Evolutionary conservation across 2,113 vertebrate species (phyloP), one percentile per base, ranked within the genome.

Genomic region (Tachycineta bicolor): DNA sequence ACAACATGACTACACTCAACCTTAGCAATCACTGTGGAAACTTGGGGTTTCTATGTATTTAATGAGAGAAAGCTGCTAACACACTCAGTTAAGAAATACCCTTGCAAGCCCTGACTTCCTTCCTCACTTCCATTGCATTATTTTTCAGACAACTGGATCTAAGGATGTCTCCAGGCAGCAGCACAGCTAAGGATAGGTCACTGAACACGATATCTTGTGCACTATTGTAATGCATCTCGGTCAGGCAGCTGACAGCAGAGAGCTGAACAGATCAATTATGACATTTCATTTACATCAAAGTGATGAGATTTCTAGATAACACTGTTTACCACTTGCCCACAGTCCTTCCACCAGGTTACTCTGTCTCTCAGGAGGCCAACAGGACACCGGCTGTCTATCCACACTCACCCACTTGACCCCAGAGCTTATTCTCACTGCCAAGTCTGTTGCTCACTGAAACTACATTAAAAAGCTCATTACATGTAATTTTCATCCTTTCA

Each of bases 261-360:
- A 87, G 85, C n/a, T 77, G 71, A 83, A 78, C 55, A 77, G 63
- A 94, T 93, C 76, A 83, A 80, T 95, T 63, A 59, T 74, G 64
- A 94, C 94, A 93, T 96, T 94, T 96, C 68, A 85, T 83, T 88
- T 65, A 96, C 92, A 94, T 96, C 91, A 90, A 93, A 97, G 90
- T 83, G 71, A 93, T 74, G 75, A 92, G 87, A 70, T 93, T 80
- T 60, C 83, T n/a, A 90, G 91, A 96, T 96, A 97, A 94, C 56
- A 56, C 74, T 85, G 67, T 85, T 86, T 69, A 81, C 62, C 46
- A 49, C 43, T 82, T 92, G 85, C 49, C 65, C 77, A 68, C 78
- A 82, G 69, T 69, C 67, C 70, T 95, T 87, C 34, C 60, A 88
- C 34, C 79, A 95, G 91, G 94, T 89, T 92, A 33, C 63, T 78